Conservation (phyloP, 2,797 vertebrate genomes). For the Peromyscus nudipes region DNA sequence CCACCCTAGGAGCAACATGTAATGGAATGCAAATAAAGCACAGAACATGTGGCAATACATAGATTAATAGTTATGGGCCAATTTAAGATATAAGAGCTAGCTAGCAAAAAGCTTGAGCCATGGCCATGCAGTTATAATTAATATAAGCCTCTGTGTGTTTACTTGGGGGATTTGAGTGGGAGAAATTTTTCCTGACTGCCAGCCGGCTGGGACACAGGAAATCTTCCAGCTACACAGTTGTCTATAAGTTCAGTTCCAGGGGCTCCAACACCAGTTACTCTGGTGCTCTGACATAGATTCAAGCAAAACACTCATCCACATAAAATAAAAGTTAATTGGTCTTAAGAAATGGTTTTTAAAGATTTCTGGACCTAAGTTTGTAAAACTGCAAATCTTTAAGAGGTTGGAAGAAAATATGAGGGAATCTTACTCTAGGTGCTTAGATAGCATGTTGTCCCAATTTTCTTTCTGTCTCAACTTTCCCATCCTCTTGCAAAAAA, state of each 20-base stretch:
- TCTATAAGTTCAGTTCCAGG: background rate
- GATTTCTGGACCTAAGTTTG: background rate
- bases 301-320: background rate
- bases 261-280: background rate
- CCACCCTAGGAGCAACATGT: too few relatives aligned
- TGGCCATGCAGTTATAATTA: too few relatives aligned
- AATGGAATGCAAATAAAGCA: too few relatives aligned
- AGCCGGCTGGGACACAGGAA: too few relatives aligned
- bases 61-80: too few relatives aligned
- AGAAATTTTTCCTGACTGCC: too few relatives aligned
- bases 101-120: too few relatives aligned
- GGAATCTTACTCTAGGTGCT: background rate
- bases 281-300: background rate
- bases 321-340: background rate
- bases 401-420: background rate
- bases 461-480: background rate
- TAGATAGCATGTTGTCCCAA: background rate
- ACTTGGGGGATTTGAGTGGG: too few relatives aligned
- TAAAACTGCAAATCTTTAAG: conserved; percentile 5
- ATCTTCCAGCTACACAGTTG: background rate
- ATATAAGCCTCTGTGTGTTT: too few relatives aligned
- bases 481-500: background rate
- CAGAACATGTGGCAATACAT: too few relatives aligned
- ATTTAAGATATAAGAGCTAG: too few relatives aligned
- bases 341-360: background rate